Base-by-base conservation (phyloP, 2,113 vertebrate genomes). In the Cyprinodon brontotheroides region DNA sequence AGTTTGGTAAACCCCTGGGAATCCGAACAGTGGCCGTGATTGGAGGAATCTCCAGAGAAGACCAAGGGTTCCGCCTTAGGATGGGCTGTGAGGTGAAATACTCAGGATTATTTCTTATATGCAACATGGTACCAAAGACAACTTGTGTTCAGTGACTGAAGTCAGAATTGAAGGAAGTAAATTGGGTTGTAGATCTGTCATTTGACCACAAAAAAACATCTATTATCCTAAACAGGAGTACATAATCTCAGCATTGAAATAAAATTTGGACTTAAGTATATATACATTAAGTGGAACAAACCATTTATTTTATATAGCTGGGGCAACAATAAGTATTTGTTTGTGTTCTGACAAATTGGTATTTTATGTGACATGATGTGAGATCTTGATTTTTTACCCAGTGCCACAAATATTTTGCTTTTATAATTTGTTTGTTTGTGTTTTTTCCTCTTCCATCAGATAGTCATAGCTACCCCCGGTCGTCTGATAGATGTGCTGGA, bases 11-110 rank as follows among this genome's bases (percentile, higher is more conserved):
- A 80, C 98, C 98, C 0, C 91, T 99, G 10, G 96, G 97, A 37
- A 99, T 99, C 90, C 96, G 98, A 67, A 99, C 98, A 0, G 98
- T 99, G 89, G 98, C 98, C 1, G 98, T 98, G 78, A 99, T 99
- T 0, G 98, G 98, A 38, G 97, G 98, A 80, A 99, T 99, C 91
- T 99, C 98, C 82, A 95, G 97, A 50, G 98, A 99, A 91, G 97
- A 99, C 90, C 98, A 99, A 89, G 98, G 98, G 84, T 99, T 99
- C 94, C 93, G 95, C 11, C 96, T 99, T 41, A 94, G 98, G 83
- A 99, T 99, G 98, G 98, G 98, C 61, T 99, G 98, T 14, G 98
- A 99, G 96, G 98, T 99, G 72, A 91, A 79, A 74, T 15, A 40
- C 41, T 3, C 39, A 50, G 13, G 14, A 12, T 50, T 47, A 41